Conservation (phyloP, 2,888 invertebrate species). For the Tineola bisselliella region DNA sequence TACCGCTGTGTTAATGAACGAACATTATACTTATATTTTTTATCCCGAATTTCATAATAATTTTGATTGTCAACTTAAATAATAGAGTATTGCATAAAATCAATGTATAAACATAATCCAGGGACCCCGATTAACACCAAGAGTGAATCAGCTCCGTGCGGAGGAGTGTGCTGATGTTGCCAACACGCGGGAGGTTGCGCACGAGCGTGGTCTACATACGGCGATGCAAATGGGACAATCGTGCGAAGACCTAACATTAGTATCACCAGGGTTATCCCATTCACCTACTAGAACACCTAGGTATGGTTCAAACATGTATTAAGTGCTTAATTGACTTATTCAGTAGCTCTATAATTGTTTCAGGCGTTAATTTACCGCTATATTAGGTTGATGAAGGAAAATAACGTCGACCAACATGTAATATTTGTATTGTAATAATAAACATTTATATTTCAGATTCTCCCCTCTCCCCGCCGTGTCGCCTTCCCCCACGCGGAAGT, state of each 20-base stretch:
- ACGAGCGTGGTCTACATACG: slow-evolving; percentile 90
- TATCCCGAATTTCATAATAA: too few species aligned
- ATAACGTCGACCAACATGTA: too few species aligned
- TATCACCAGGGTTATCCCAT: slow-evolving; percentile 71
- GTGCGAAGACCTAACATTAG: slow-evolving; percentile 87
- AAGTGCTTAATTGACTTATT: too few species aligned
- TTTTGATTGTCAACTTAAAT: too few species aligned
- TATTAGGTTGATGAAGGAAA: too few species aligned
- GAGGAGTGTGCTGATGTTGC: slow-evolving; percentile 88
- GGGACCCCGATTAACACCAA: slow-evolving; percentile 77
- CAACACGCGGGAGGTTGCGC: slow-evolving; percentile 86
- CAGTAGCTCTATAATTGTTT: too few species aligned
- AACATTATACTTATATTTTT: too few species aligned
- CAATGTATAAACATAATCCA: neutral
- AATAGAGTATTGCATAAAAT: too few species aligned
- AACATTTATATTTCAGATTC: slow-evolving; percentile 34
- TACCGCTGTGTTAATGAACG: too few species aligned
- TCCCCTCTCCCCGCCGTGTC: slow-evolving; percentile 72
- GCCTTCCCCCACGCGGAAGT: slow-evolving; percentile 87
- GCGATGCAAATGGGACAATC: slow-evolving; percentile 95
- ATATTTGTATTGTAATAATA: too few species aligned
- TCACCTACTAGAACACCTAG: slow-evolving; percentile 64
- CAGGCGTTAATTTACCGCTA: too few species aligned
- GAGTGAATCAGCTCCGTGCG: slow-evolving; percentile 87
- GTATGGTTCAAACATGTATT: slow-evolving; percentile 24